Percentiles rank a stretch among this genome's conserved stretches.
These are phyloP conservation scores for Pseudochromis fuscus DNA, from an alignment of 2,797 vertebrate genomes.

Conservation along the genomic window DNA sequence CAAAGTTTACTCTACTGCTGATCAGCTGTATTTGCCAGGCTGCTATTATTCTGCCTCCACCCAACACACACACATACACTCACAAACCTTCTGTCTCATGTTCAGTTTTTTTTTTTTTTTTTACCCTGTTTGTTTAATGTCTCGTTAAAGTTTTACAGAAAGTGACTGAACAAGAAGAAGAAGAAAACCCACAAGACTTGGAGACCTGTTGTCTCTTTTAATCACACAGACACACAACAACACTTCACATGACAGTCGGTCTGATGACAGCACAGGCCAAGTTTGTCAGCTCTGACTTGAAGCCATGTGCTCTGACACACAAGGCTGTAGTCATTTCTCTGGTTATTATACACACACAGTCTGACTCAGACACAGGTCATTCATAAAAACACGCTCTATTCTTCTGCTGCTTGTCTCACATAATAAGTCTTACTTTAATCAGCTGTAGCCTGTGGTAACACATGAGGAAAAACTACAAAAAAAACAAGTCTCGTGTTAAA, in stretches of 20 bases:
- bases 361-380: slow-evolving; percentile 51
- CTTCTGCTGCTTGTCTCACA: neutral
- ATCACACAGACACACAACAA: slow-evolving; percentile 21
- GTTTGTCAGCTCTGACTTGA: slow-evolving; percentile 68
- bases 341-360: slow-evolving; percentile 37
- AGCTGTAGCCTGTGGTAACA: neutral
- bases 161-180: neutral
- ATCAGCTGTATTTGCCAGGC: slow-evolving; percentile 20
- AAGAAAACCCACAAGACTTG: neutral
- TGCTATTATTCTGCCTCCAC: slow-evolving; percentile 36
- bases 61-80: slow-evolving; percentile 41
- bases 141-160: slow-evolving; percentile 65
- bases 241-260: slow-evolving; percentile 51
- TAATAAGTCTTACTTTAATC: neutral
- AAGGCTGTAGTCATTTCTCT: slow-evolving; percentile 47
- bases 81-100: slow-evolving; percentile 18
- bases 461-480: neutral
- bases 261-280: slow-evolving; percentile 65
- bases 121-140: slow-evolving; percentile 44
- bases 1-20: slow-evolving; percentile 13
- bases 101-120: too few relatives aligned
- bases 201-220: slow-evolving; percentile 28
- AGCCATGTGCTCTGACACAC: slow-evolving; percentile 75
- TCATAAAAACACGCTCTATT: slow-evolving; percentile 16
- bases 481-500: neutral